Conservation (phyloP, 2,113 vertebrate species). For the Probosciger aterrimus region DNA sequence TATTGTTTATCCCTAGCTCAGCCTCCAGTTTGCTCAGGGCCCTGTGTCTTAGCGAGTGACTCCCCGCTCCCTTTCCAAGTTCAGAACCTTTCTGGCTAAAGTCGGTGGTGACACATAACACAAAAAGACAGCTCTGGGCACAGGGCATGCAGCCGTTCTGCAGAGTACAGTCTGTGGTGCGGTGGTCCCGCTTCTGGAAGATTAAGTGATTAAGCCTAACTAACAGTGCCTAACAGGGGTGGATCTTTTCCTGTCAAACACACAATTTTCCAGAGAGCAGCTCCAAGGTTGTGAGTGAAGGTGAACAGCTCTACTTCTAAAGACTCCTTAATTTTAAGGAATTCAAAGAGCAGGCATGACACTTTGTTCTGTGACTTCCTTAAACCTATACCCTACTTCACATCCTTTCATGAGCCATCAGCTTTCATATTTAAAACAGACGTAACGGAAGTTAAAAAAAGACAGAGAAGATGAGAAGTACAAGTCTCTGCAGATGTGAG, state of each 20-base stretch:
- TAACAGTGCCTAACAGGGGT: conserved; percentile 53
- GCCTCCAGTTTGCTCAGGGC: conserved; percentile 12
- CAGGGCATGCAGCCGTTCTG: not conserved
- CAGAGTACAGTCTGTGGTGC: not conserved
- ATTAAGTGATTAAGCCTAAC: conserved; percentile 41
- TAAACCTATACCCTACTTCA: conserved; percentile 65
- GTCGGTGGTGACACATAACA: not conserved
- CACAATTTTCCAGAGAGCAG: not conserved
- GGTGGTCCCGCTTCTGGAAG: not conserved
- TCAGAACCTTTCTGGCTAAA: conserved; percentile 53
- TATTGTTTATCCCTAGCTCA: conserved; percentile 49
- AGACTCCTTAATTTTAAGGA: conserved; percentile 74
- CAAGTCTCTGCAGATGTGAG: conserved; percentile 52
- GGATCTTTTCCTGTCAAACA: conserved; percentile 41
- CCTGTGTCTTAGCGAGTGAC: not conserved
- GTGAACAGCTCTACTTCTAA: conserved; percentile 69
- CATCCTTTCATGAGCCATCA: conserved; percentile 70
- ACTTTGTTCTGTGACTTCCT: conserved; percentile 76
- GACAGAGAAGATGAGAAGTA: conserved; percentile 15
- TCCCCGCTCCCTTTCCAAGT: conserved; percentile 25
- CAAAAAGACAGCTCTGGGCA: conserved; percentile 54
- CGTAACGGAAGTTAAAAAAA: conserved; percentile 38
- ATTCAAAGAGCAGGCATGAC: conserved; percentile 66
- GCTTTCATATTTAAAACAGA: conserved; percentile 75
- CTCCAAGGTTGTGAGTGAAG: conserved; percentile 76